Conservation (phyloP, 2,888 invertebrate genomes). For the Morinoia aosen region DNA sequence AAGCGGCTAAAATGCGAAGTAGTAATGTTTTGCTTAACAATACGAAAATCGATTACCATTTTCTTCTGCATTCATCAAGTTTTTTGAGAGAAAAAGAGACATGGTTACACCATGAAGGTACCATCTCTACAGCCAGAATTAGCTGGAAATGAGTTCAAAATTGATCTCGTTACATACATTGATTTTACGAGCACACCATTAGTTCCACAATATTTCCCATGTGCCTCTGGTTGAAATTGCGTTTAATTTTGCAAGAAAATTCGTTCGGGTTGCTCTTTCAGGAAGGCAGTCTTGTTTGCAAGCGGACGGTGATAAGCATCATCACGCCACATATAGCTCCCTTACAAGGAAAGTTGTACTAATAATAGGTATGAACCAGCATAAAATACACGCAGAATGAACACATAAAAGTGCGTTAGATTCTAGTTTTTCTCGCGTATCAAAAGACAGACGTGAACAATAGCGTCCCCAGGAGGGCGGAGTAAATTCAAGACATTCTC, state of each 20-base stretch:
- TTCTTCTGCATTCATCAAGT: not conserved
- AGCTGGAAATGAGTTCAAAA: not conserved
- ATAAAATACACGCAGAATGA: not conserved
- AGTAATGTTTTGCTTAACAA: not conserved
- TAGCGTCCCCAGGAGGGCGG: not conserved
- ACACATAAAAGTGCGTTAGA: not conserved
- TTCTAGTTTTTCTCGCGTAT: not conserved
- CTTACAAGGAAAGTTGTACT: not conserved
- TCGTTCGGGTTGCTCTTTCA: too few relatives aligned
- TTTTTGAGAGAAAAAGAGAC: not conserved
- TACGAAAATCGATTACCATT: not conserved
- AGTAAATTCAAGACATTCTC: not conserved
- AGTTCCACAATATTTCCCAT: not conserved
- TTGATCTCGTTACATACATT: not conserved
- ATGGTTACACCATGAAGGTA: not conserved
- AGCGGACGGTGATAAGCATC: not conserved
- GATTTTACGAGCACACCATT: not conserved
- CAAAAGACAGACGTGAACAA: not conserved
- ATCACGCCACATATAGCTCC: not conserved
- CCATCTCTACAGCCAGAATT: not conserved
- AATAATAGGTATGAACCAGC: not conserved
- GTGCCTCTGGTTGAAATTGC: not conserved
- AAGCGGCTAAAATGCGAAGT: not conserved
- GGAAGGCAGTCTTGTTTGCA: not conserved
- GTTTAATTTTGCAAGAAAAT: not conserved